Evolutionary conservation across 2,113 vertebrate genomes (phyloP), one percentile per base, ranked within the genome.

Genomic region (Rhizomys pruinosus): DNA sequence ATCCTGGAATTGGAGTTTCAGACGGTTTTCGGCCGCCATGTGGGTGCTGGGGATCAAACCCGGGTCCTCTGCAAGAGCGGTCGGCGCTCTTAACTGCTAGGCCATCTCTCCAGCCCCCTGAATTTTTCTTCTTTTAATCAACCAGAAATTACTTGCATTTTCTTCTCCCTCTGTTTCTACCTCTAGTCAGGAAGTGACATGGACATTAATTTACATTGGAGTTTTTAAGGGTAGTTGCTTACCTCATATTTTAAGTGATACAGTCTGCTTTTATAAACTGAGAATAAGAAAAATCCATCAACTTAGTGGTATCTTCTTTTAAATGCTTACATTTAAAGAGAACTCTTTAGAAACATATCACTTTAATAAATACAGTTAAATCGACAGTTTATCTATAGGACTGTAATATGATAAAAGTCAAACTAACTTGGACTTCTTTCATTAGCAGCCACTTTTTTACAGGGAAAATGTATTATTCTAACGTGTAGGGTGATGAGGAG

Each of bases 221-320:
- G 3, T 92, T 47, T 34, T 37, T 73, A 69, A 47, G 69, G 9
- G 4, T 92, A 81, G 39, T 72, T 84, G 29, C 90, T 93, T 87
- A 79, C 71, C 27, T 88, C 52, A 20, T 15, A 52, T 52, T 73
- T 69, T 63, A 73, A 34, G 34, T 91, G 55, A 91, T 89, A 87
- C 89, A 57, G 84, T 92, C 63, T 82, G 63, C 68, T 78, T 95
- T 82, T 78, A 66, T 3, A 90, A 84, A 89, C 22, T 23, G 23
- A 89, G 25, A 12, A 55, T 59, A 52, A 32, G n/a, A n/a, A 84
- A 92, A 93, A 79, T 1, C 4, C 47, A 47, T 64, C 11, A 64
- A 29, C 16, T 91, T 92, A 73, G 86, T 88, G 76, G n/a, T 57
- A 77, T 17, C 73, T 93, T 20, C 77, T 93, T 94, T 95, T 84